phyloP scores from a whole-genome alignment of 2,113 vertebrate species.

The Chinchilla lanigera region DNA sequence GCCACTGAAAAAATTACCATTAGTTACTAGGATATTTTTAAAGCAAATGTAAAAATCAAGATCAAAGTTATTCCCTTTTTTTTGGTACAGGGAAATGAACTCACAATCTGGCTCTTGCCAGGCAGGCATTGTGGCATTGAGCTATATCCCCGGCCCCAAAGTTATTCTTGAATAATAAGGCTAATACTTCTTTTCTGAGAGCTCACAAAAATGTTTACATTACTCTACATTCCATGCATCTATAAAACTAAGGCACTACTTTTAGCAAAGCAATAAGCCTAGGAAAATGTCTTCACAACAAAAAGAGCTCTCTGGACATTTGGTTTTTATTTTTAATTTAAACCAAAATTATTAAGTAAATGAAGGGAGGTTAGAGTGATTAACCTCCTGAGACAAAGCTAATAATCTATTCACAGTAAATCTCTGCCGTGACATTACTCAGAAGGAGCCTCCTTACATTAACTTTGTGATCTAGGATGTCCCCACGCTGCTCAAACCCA shows the following conservation, averaged over 20 bases:
- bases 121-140: no score
- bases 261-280: slow-evolving; percentile 66
- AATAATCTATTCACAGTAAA: slow-evolving; percentile 73
- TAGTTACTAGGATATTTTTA: neutral
- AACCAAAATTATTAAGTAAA: slow-evolving; percentile 52
- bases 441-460: slow-evolving; percentile 26
- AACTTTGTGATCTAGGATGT: slow-evolving; percentile 68
- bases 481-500: slow-evolving; percentile 59
- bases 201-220: slow-evolving; percentile 3
- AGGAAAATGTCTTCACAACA: slow-evolving; percentile 45
- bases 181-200: neutral
- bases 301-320: slow-evolving; percentile 30
- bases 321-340: slow-evolving; percentile 19
- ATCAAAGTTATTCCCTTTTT: neutral
- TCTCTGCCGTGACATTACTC: slow-evolving; percentile 66
- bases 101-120: no score
- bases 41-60: neutral
- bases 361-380: slow-evolving; percentile 5
- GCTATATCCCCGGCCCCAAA: neutral
- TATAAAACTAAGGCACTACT: neutral
- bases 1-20: neutral
- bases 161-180: slow-evolving; percentile 1
- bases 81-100: no score
- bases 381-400: slow-evolving; percentile 74
- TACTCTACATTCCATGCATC: slow-evolving; percentile 12